Percentiles rank a stretch among this genome's conserved stretches.
Conservation (phyloP, 1,140 invertebrate species). For the Drosophila lowei region DNA sequence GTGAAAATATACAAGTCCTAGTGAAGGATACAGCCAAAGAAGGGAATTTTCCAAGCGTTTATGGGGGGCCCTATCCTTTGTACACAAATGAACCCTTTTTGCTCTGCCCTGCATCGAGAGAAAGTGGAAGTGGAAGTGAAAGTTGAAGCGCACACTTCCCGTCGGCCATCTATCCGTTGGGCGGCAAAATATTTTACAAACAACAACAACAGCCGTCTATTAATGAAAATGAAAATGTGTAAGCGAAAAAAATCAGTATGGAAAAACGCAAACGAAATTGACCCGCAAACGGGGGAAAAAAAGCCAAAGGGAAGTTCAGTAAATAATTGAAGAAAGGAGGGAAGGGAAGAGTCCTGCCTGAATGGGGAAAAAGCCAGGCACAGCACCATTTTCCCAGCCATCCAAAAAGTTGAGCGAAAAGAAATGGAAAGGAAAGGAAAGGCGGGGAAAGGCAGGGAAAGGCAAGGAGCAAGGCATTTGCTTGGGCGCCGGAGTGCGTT, state of each 20-base stretch:
- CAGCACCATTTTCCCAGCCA: conserved; percentile 54
- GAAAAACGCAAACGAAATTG: conserved; percentile 57
- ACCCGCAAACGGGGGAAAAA: conserved; percentile 45
- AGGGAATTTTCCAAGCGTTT: too few relatives aligned
- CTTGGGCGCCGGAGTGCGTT: conserved; percentile 63
- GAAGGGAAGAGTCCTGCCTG: conserved; percentile 42
- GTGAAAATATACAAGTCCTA: too few relatives aligned
- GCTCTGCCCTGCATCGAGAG: not conserved
- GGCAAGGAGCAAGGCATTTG: too few relatives aligned
- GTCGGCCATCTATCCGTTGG: conserved; percentile 18
- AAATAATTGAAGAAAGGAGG: conserved; percentile 19
- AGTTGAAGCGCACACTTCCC: conserved; percentile 60
- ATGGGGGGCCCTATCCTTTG: conserved; percentile 62
- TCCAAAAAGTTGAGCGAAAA: conserved; percentile 64
- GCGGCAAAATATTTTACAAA: conserved; percentile 59
- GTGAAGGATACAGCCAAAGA: too few relatives aligned
- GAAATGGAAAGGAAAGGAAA: too few relatives aligned
- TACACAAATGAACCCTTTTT: conserved; percentile 57
- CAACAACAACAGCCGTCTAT: conserved; percentile 57
- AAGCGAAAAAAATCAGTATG: conserved; percentile 51
- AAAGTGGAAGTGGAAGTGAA: not conserved
- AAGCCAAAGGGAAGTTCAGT: conserved; percentile 25
- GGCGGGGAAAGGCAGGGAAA: too few relatives aligned
- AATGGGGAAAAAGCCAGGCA: conserved; percentile 20
- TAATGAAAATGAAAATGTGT: conserved; percentile 76